phyloP scores from a whole-genome alignment of 2,888 invertebrate genomes.

The Chloroclysta siterata region DNA sequence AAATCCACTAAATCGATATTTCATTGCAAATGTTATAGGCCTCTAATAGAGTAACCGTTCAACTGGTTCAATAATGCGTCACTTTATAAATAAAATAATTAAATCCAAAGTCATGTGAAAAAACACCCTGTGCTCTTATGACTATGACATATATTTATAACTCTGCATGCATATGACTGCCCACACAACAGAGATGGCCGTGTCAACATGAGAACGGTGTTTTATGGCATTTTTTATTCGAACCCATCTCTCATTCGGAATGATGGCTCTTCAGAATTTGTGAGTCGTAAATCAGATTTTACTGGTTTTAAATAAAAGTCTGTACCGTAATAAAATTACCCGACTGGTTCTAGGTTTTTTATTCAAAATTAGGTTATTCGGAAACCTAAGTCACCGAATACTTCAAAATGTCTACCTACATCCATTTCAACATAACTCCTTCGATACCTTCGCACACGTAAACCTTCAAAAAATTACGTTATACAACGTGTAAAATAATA shows the following conservation, averaged over 20 bases:
- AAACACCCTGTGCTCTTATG: not conserved
- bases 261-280: conserved; percentile 18
- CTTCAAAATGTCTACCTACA: no score
- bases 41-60: not conserved
- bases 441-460: no score
- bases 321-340: not conserved
- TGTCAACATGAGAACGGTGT: conserved; percentile 9
- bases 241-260: conserved; percentile 11
- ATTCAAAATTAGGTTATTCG: no score
- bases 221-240: conserved; percentile 18
- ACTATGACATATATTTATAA: not conserved
- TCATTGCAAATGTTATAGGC: not conserved
- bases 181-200: not conserved
- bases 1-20: no score
- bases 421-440: no score
- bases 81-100: no score
- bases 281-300: conserved; percentile 21
- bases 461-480: no score
- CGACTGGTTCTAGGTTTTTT: no score
- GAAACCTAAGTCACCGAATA: no score
- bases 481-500: no score
- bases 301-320: conserved; percentile 9
- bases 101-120: not conserved
- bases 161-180: not conserved
- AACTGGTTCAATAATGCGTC: no score